Base-by-base conservation (phyloP, 2,797 vertebrate genomes). In the Meda fulgida region DNA sequence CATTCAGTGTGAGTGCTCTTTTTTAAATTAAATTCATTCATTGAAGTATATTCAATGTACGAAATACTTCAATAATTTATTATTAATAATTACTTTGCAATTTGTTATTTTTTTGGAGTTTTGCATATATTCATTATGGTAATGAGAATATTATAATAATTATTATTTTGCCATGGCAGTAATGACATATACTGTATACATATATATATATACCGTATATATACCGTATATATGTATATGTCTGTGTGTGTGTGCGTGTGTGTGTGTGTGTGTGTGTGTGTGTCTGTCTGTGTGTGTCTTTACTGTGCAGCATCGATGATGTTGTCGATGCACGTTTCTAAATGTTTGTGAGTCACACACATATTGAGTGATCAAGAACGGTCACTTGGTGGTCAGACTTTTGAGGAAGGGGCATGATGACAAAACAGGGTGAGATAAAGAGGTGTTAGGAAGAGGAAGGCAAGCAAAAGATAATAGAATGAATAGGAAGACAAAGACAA, bases 391-490 rank as follows among this genome's bases (percentile, higher is more conserved):
- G n/a, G n/a, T n/a, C n/a, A n/a, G 7, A 72, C n/a, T 3, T 72
- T 3, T 55, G 29, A 72, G 76, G 55, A 63, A 70, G 31, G 76
- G 43, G 26, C 21, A 46, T 77, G 2, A 4, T 14, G 38, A 66
- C 63, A 60, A 63, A 81, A 81, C 34, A 40, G 16, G 38, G 21
- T 69, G 26, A 78, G 60, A 75, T 77, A 53, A 76, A 65, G 51
- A 76, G 65, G 63, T 51, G 60, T 48, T 21, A 63, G 65, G 40
- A 40, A 11, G 43, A 43, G 18, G 14, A 40, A 69, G 43, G 43
- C 10, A 40, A 31, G 16, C 13, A 46, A 48, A 71, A 48, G 34
- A 60, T 7, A 7, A 80, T 5, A 38, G 51, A 72, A 66, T 78
- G 36, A 29, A 46, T 81, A 23, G 40, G 19, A 34, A 26, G 3